Conservation (phyloP, 2,888 invertebrate genomes). For the Actias luna region DNA sequence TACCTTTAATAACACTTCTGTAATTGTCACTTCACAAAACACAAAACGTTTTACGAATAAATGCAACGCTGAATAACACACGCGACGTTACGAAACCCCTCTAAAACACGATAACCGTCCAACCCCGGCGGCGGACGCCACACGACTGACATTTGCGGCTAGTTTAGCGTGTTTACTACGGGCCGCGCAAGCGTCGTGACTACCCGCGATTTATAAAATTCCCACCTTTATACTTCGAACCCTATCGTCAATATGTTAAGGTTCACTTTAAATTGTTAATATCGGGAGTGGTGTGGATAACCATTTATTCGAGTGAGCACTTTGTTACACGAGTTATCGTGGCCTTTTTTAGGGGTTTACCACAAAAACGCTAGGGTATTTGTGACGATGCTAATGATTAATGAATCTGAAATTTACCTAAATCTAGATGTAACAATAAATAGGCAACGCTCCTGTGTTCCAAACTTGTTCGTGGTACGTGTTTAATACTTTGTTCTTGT, state of each 20-base stretch:
- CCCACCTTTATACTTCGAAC: conserved; percentile 26
- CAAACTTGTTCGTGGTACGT: too few relatives aligned
- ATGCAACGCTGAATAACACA: conserved; percentile 53
- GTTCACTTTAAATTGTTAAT: conserved; percentile 15
- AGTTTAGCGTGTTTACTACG: conserved; percentile 62
- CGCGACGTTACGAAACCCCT: conserved; percentile 40
- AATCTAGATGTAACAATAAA: background rate
- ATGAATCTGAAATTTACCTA: conserved; percentile 11
- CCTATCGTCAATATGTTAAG: conserved; percentile 30
- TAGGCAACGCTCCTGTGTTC: too few relatives aligned
- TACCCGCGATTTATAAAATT: conserved; percentile 46
- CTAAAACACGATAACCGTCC: conserved; percentile 27
- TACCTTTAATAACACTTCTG: conserved; percentile 53
- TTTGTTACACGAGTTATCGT: conserved; percentile 15
- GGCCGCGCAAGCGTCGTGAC: conserved; percentile 59
- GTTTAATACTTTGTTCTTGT: too few relatives aligned
- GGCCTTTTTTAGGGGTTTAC: conserved; percentile 15
- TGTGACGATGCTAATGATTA: background rate
- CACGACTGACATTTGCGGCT: conserved; percentile 51
- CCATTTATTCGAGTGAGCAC: conserved; percentile 14
- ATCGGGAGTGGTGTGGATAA: conserved; percentile 5
- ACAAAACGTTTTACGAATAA: conserved; percentile 36
- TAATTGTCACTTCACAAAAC: conserved; percentile 40
- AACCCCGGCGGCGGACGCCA: conserved; percentile 49
- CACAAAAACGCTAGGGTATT: conserved; percentile 8